Conservation (phyloP, 2,797 vertebrate species). For the Xenopus petersii region DNA sequence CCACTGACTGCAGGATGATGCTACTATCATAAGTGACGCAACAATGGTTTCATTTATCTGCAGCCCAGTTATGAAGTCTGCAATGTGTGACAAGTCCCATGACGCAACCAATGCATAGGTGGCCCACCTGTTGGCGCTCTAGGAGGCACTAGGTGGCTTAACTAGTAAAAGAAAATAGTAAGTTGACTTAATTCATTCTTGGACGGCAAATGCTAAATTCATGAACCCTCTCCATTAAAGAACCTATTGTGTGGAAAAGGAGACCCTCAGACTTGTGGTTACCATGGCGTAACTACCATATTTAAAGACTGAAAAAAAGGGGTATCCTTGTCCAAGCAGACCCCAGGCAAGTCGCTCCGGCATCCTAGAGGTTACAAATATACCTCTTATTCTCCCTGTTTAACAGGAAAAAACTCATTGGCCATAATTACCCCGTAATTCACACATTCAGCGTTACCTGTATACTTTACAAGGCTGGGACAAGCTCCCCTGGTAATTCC, state of each 20-base stretch:
- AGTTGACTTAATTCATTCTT: background rate
- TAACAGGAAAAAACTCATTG: constrained; percentile 52
- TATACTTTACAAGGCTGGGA: constrained; percentile 53
- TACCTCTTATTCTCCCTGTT: constrained; percentile 51
- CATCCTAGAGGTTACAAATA: constrained; percentile 35
- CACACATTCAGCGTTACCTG: constrained; percentile 50
- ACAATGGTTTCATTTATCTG: no score
- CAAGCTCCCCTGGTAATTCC: constrained; percentile 51
- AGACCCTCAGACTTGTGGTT: constrained; percentile 12
- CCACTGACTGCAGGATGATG: no score
- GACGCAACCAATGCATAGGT: no score
- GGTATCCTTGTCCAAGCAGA: constrained; percentile 14
- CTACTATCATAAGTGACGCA: no score
- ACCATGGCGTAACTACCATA: constrained; percentile 2
- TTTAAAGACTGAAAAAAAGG: constrained; percentile 8
- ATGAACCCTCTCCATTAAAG: background rate
- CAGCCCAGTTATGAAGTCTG: no score
- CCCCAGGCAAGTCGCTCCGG: background rate
- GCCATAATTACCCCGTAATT: constrained; percentile 48
- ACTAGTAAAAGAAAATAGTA: no score
- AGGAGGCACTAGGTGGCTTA: no score
- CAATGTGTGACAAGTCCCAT: no score
- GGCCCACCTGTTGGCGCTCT: no score
- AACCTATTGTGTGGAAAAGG: constrained; percentile 13
- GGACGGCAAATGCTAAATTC: no score